Conservation (phyloP, 2,888 invertebrate genomes). For the Acleris laterana region DNA sequence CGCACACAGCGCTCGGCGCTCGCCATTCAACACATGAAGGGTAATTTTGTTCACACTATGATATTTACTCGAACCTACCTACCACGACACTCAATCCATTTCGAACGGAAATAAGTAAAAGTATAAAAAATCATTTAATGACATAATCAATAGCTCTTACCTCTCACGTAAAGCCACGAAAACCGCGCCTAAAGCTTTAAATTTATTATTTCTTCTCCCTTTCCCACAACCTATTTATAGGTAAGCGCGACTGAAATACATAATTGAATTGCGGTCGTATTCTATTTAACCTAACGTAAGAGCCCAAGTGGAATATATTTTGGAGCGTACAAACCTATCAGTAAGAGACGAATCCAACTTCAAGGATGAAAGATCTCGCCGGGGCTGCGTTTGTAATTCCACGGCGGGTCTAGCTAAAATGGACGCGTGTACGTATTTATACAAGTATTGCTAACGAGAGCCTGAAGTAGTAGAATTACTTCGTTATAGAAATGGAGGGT, state of each 20-base stretch:
- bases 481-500: neutral
- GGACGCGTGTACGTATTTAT: neutral
- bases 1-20: no score
- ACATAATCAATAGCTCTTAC: no score
- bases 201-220: neutral
- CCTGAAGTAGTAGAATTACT: conserved; percentile 1
- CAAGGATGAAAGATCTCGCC: neutral
- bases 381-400: neutral
- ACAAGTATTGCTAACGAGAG: neutral
- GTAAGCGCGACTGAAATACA: conserved; percentile 15
- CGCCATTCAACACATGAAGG: no score
- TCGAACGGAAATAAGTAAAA: no score
- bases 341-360: neutral
- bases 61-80: no score
- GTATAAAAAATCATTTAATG: no score
- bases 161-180: no score
- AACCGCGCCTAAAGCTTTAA: neutral
- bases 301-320: conserved; percentile 15
- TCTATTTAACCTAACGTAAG: conserved; percentile 10
- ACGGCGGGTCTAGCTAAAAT: neutral
- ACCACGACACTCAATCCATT: neutral
- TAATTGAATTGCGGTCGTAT: conserved; percentile 18
- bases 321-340: conserved; percentile 2
- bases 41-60: no score
- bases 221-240: conserved; percentile 3